phyloP scores from a whole-genome alignment of 2,113 vertebrate species.

The Trogon surrucura region DNA sequence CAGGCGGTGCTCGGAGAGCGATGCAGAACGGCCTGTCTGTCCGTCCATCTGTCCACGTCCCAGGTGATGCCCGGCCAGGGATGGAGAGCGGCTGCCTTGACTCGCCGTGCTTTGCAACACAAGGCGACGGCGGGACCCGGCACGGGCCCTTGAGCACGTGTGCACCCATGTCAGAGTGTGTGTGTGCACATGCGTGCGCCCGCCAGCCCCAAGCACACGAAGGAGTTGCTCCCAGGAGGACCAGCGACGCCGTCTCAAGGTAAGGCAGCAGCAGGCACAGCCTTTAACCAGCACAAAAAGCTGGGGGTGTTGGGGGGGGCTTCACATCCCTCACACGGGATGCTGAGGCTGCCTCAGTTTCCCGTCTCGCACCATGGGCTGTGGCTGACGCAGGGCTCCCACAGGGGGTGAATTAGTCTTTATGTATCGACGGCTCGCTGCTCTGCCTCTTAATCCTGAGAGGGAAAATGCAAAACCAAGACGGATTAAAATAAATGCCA shows the following conservation, averaged over 20 bases:
- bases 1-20: background rate
- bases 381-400: background rate
- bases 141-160: rapidly evolving
- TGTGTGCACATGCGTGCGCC: background rate
- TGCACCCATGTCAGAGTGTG: rapidly evolving
- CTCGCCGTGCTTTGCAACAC: rapidly evolving
- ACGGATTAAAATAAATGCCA: background rate
- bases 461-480: background rate
- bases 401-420: rapidly evolving
- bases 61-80: background rate
- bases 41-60: background rate
- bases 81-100: no score
- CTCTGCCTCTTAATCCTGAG: background rate
- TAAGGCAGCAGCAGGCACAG: background rate
- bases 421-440: background rate
- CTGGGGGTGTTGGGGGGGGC: no score
- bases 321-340: rapidly evolving
- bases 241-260: background rate
- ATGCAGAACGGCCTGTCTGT: background rate
- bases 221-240: background rate
- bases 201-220: background rate
- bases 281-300: background rate
- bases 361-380: rapidly evolving
- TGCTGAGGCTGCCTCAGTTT: background rate
- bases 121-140: background rate